Percentiles rank a stretch among this genome's conserved stretches.
phyloP scores from a whole-genome alignment of 2,888 invertebrate species.

The Lepas anatifera region DNA sequence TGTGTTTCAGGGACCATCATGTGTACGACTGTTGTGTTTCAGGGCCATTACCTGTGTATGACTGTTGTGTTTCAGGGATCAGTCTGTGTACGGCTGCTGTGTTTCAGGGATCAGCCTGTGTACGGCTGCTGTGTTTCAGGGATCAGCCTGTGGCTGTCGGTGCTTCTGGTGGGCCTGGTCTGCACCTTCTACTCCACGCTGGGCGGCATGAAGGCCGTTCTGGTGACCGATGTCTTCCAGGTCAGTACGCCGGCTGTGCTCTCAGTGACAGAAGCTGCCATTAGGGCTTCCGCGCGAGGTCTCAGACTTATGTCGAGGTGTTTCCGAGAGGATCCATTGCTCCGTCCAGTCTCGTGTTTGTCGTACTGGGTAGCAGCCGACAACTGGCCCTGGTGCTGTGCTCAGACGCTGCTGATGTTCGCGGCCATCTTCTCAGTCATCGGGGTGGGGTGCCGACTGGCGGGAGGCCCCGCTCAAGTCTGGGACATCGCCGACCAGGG shows the following conservation, averaged over 20 bases:
- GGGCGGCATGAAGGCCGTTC: constrained; percentile 83
- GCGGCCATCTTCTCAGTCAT: constrained; percentile 66
- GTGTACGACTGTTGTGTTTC: too few relatives aligned
- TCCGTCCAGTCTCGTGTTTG: too few relatives aligned
- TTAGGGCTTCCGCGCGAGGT: too few relatives aligned
- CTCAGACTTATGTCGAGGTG: too few relatives aligned
- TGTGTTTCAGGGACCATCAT: too few relatives aligned
- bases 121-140: constrained; percentile 13
- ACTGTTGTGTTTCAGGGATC: constrained; percentile 17
- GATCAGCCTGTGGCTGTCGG: constrained; percentile 38
- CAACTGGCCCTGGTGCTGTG: too few relatives aligned
- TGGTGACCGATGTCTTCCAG: constrained; percentile 68
- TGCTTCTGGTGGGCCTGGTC: constrained; percentile 56
- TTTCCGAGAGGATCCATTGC: too few relatives aligned
- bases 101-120: not conserved
- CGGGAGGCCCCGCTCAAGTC: constrained; percentile 56
- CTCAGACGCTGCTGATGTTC: constrained; percentile 64
- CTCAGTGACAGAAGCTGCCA: too few relatives aligned
- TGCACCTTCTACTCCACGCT: constrained; percentile 78
- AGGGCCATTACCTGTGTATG: too few relatives aligned
- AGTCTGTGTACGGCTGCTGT: constrained; percentile 5
- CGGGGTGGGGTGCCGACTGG: constrained; percentile 52
- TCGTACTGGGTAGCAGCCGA: too few relatives aligned
- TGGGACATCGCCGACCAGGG: constrained; percentile 56
- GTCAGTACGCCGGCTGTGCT: too few relatives aligned